Percentiles rank a stretch among this genome's conserved stretches.
phyloP scores from a whole-genome alignment of 2,888 invertebrate species.

The Eurytoma adleriae region DNA sequence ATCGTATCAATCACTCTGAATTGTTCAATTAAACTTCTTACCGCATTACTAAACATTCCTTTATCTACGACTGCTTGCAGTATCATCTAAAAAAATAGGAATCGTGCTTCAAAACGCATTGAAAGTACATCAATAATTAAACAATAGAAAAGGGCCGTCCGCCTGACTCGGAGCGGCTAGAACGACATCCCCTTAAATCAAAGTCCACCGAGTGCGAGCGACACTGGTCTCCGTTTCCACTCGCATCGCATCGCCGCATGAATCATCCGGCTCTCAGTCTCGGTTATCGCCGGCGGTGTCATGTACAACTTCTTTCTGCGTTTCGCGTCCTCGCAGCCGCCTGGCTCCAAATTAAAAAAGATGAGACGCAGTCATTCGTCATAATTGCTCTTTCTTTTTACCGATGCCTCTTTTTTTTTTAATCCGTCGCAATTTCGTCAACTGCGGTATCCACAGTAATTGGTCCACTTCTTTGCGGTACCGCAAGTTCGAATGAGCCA shows the following conservation, averaged over 20 bases:
- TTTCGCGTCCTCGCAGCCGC: not conserved
- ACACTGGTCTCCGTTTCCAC: not conserved
- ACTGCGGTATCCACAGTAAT: conserved; percentile 30
- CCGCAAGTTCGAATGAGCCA: not conserved
- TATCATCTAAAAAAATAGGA: too few species aligned
- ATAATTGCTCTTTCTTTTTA: conserved; percentile 21
- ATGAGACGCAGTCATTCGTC: conserved; percentile 29
- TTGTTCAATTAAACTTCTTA: too few species aligned
- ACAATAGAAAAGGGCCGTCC: not conserved
- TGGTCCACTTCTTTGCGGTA: conserved; percentile 7
- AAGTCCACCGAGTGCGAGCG: not conserved
- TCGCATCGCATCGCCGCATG: not conserved
- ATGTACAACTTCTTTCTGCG: not conserved
- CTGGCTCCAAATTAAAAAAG: conserved; percentile 11
- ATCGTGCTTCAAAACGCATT: too few species aligned
- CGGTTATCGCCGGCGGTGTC: not conserved
- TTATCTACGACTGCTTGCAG: too few species aligned
- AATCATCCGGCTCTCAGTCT: conserved; percentile 3
- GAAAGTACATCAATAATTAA: too few species aligned
- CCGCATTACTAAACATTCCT: too few species aligned
- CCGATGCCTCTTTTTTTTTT: not conserved
- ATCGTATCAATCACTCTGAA: too few species aligned
- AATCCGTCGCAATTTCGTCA: not conserved
- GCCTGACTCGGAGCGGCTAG: not conserved
- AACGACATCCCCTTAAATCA: conserved; percentile 5